Conservation (phyloP, 2,113 vertebrate genomes). For the Brachypodius melanocephalos region DNA sequence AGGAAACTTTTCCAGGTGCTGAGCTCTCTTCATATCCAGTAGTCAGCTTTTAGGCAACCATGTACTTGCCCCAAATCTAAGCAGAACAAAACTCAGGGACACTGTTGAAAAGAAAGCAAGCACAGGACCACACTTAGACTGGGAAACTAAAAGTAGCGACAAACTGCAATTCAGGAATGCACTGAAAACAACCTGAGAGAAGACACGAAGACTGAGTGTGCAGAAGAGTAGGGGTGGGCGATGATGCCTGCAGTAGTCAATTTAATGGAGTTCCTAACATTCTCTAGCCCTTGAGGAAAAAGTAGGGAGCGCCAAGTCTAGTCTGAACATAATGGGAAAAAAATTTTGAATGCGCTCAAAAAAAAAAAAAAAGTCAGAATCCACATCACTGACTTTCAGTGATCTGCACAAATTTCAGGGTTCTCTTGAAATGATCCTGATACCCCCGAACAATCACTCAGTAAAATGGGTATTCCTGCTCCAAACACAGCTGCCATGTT, state of each 20-base stretch:
- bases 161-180: not conserved
- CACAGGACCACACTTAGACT: fast-evolving
- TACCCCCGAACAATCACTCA: fast-evolving
- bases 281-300: not conserved
- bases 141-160: not conserved
- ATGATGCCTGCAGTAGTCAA: not conserved
- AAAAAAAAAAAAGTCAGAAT: not conserved
- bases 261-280: not conserved
- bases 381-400: not conserved
- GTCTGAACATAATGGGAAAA: not conserved
- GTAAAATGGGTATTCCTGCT: fast-evolving
- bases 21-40: not conserved
- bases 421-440: not conserved
- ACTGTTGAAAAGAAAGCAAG: not conserved
- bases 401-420: not conserved
- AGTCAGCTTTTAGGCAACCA: not conserved
- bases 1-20: not conserved
- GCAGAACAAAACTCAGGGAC: not conserved
- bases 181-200: not conserved
- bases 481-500: not conserved
- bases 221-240: not conserved
- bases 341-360: fast-evolving
- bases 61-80: not conserved
- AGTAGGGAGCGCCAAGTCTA: not conserved
- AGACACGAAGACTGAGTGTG: not conserved